phyloP scores from a whole-genome alignment of 2,797 vertebrate species.

The Diplodus puntazzo region DNA sequence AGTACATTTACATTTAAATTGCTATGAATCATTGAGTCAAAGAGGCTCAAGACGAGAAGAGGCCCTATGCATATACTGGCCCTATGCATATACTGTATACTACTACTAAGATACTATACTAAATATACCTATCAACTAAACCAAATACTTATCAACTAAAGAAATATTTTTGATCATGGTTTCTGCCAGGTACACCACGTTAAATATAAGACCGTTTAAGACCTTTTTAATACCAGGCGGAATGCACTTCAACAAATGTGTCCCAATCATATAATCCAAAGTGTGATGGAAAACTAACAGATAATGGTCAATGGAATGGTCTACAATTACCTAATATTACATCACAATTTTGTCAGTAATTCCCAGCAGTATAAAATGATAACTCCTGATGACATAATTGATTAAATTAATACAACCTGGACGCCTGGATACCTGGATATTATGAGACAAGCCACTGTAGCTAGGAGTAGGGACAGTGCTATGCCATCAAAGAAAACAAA shows the following conservation, averaged over 20 bases:
- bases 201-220: background rate
- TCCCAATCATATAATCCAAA: background rate
- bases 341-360: too few relatives aligned
- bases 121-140: background rate
- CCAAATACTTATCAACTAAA: background rate
- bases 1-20: background rate
- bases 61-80: background rate
- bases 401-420: background rate
- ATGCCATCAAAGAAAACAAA: background rate
- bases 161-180: background rate
- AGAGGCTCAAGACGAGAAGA: too few relatives aligned
- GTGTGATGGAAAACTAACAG: background rate
- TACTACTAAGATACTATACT: too few relatives aligned
- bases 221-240: background rate
- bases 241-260: background rate
- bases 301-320: too few relatives aligned
- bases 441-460: background rate
- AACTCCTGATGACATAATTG: background rate
- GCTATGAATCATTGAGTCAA: background rate
- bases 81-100: too few relatives aligned
- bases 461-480: background rate
- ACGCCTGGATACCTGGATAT: too few relatives aligned
- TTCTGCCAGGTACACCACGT: background rate
- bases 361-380: background rate
- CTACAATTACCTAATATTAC: too few relatives aligned